Percentiles rank a stretch among this genome's conserved stretches.
Conservation (phyloP, 2,113 vertebrate genomes). For the Ahaetulla prasina region DNA sequence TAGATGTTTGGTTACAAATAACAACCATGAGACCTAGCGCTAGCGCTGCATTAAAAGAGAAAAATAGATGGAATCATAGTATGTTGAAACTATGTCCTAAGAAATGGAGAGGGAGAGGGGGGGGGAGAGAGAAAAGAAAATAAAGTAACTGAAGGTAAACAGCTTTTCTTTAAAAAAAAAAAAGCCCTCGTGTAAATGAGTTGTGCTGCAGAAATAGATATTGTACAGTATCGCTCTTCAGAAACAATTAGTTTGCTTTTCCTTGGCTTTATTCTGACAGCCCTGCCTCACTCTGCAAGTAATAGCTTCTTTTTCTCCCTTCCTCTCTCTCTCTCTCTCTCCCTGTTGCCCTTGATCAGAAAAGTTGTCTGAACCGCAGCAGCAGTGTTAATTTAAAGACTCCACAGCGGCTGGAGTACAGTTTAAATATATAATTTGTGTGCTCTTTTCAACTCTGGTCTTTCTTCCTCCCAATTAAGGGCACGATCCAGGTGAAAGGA, state of each 20-base stretch:
- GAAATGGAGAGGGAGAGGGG: background rate
- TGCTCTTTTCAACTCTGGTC: background rate
- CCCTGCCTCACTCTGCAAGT: background rate
- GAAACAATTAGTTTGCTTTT: background rate
- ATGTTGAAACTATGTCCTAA: background rate
- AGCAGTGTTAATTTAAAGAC: slow-evolving; percentile 8
- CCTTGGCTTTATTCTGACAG: background rate
- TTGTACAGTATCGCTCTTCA: background rate
- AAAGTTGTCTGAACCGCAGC: background rate
- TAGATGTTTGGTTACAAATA: background rate
- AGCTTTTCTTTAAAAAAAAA: background rate
- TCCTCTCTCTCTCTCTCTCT: too few relatives aligned
- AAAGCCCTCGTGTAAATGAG: background rate
- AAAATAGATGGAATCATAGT: background rate
- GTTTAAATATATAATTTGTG: background rate
- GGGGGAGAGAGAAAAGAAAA: background rate
- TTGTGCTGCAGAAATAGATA: background rate
- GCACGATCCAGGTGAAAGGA: background rate
- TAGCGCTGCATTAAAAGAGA: background rate
- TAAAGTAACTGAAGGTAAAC: background rate
- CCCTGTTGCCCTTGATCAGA: background rate
- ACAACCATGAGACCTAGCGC: background rate
- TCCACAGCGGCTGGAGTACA: background rate
- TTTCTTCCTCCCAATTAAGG: background rate
- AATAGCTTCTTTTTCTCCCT: background rate